These are phyloP conservation scores for Brachirus orientalis DNA, from an alignment of 2,113 vertebrate genomes.

Conservation along the genomic window DNA sequence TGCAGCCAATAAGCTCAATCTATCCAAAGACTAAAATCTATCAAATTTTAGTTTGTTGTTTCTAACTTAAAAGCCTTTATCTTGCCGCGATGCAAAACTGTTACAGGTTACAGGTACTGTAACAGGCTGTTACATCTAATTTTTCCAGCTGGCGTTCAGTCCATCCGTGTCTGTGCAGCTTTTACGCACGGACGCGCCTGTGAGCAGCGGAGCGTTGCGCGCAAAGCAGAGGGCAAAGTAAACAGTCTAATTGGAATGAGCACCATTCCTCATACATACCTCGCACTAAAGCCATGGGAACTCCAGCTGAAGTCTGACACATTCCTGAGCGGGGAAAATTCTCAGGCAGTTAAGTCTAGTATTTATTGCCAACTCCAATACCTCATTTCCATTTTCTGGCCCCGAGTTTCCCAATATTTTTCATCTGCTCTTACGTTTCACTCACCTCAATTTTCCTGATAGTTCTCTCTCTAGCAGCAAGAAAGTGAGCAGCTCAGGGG, in stretches of 20 bases:
- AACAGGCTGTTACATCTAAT: not conserved
- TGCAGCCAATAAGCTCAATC: not conserved
- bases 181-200: slow-evolving; percentile 64
- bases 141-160: slow-evolving; percentile 27
- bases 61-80: not conserved
- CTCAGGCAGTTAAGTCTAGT: slow-evolving; percentile 75
- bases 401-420: slow-evolving; percentile 69
- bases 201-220: slow-evolving; percentile 45
- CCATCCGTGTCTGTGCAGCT: slow-evolving; percentile 20
- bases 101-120: not conserved
- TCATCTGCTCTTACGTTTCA: slow-evolving; percentile 56
- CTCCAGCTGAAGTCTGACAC: slow-evolving; percentile 75
- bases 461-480: slow-evolving; percentile 45
- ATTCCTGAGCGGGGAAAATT: slow-evolving; percentile 78
- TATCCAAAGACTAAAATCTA: not conserved
- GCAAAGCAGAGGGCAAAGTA: slow-evolving; percentile 69
- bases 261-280: slow-evolving; percentile 79
- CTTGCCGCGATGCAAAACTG: not conserved
- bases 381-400: slow-evolving; percentile 80
- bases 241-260: slow-evolving; percentile 79
- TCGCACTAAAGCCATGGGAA: slow-evolving; percentile 79
- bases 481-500: slow-evolving; percentile 36
- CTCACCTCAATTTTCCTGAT: slow-evolving; percentile 53
- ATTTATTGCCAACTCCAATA: slow-evolving; percentile 78
- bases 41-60: no score